Evolutionary conservation across 2,797 vertebrate species (phyloP).

Genomic region (Coendou prehensilis): DNA sequence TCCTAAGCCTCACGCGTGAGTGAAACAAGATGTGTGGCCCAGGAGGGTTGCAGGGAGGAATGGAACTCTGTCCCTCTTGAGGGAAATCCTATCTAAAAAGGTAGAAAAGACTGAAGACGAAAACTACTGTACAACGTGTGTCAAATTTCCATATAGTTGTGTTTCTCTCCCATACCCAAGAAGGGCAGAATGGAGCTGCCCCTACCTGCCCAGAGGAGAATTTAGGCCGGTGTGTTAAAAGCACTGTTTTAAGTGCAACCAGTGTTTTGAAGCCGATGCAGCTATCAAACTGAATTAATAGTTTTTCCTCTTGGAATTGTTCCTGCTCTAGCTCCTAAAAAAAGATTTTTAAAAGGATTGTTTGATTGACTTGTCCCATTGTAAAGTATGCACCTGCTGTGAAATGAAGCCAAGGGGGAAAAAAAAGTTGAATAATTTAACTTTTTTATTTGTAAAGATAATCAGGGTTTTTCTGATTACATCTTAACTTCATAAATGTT

Average conservation of each 20-base stretch:
- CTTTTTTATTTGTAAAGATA: slow-evolving; percentile 99
- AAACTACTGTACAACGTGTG: neutral
- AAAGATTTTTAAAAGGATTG: slow-evolving; percentile 76
- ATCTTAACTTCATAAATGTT: slow-evolving; percentile 99
- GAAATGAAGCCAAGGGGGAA: slow-evolving; percentile 85
- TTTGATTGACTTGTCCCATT: slow-evolving; percentile 90
- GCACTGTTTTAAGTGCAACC: slow-evolving; percentile 64
- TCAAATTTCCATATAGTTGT: neutral
- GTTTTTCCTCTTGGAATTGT: slow-evolving; percentile 81
- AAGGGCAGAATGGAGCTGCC: neutral
- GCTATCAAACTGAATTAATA: slow-evolving; percentile 78
- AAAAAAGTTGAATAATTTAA: slow-evolving; percentile 93
- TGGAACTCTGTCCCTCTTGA: neutral
- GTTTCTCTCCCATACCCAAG: neutral
- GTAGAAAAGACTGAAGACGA: neutral
- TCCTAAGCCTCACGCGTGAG: neutral
- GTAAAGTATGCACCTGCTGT: slow-evolving; percentile 88
- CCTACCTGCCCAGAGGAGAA: neutral
- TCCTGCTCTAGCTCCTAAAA: slow-evolving; percentile 82
- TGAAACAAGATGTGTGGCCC: neutral
- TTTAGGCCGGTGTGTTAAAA: slow-evolving; percentile 58
- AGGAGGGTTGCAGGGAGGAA: neutral
- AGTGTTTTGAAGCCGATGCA: slow-evolving; percentile 81
- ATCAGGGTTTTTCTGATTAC: slow-evolving; percentile 99
- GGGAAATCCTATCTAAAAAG: neutral